These are phyloP conservation scores for Pseudomugil tenellus DNA, from an alignment of 2,797 vertebrate species.

Conservation along the genomic window DNA sequence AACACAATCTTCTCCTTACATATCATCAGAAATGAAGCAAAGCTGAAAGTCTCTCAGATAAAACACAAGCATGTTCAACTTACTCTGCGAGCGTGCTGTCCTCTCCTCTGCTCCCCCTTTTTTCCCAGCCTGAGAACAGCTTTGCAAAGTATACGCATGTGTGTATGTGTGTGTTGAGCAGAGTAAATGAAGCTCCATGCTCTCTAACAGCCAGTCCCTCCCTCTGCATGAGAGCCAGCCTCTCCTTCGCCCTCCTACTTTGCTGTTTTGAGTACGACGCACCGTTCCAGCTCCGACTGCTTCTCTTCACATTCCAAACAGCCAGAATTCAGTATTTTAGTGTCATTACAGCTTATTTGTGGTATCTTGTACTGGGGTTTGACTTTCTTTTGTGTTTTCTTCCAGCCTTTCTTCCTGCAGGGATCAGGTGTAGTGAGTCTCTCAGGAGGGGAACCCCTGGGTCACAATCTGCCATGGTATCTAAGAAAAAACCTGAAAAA, in stretches of 20 bases:
- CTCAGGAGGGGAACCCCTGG: slow-evolving; percentile 24
- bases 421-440: slow-evolving; percentile 52
- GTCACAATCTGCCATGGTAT: slow-evolving; percentile 17
- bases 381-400: slow-evolving; percentile 9
- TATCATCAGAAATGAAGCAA: slow-evolving; percentile 2
- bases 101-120: slow-evolving; percentile 52
- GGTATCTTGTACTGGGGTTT: not conserved
- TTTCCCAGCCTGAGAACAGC: slow-evolving; percentile 65
- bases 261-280: slow-evolving; percentile 48
- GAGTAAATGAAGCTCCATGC: slow-evolving; percentile 77
- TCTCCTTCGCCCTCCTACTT: slow-evolving; percentile 71
- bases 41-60: slow-evolving; percentile 12
- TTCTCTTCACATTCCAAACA: slow-evolving; percentile 30
- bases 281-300: slow-evolving; percentile 35
- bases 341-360: not conserved
- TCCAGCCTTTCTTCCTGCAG: slow-evolving; percentile 23
- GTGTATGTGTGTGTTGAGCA: slow-evolving; percentile 52
- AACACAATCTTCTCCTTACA: not conserved
- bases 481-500: slow-evolving; percentile 24
- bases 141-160: slow-evolving; percentile 44
- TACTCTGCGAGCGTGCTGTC: slow-evolving; percentile 58
- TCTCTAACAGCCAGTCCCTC: slow-evolving; percentile 67
- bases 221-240: slow-evolving; percentile 67
- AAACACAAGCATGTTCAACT: slow-evolving; percentile 45
- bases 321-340: slow-evolving; percentile 18